Evolutionary conservation across 2,888 invertebrate species (phyloP), one percentile per base, ranked within the genome.

Genomic region (Drosophila nr. perissopoda): DNA sequence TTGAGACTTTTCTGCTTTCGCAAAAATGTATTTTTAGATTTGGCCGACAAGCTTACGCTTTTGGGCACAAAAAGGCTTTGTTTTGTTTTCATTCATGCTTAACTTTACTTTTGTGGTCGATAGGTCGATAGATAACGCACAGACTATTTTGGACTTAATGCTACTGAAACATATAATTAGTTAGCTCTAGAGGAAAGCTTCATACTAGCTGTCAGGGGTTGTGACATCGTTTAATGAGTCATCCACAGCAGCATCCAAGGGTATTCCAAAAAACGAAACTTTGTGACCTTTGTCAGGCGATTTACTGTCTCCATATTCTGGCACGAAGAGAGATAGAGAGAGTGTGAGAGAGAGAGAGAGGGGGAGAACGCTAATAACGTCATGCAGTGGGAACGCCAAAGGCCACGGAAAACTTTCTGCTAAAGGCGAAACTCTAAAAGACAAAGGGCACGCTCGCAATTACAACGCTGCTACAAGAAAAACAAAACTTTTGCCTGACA

Each of bases 371-470:
- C 67, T 74, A 73, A 73, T 77, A 77, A 73, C 78, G 74, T 77
- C 66, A 77, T 77, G 67, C 54, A 51, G 60, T 42, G 40, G 51
- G 34, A 49, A 53, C 53, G 58, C 42, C n/a, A 61, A 76, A 63
- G 70, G 63, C 78, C 67, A 49, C 42, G 64, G 48, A 76, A 78
- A 76, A 86, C 53, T 84, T 88, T 61, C 70, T 27, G 68, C 60
- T 40, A 53, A 76, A 72, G 75, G 72, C 69, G 21, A 74, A 65
- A 27, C 64, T 38, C 52, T 69, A 74, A 76, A 87, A 83, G 88
- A 81, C 81, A 83, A 81, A 74, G 68, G 69, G 59, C 83, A 78
- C 70, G 78, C 82, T 81, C 65, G 85, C 88, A 85, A 88, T 89
- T 89, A 88, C 85, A 66, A 70, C 80, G 73, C 70, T 72, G 67